Evolutionary conservation across 2,888 invertebrate species (phyloP).

Genomic region (Lasioglossum calceatum): DNA sequence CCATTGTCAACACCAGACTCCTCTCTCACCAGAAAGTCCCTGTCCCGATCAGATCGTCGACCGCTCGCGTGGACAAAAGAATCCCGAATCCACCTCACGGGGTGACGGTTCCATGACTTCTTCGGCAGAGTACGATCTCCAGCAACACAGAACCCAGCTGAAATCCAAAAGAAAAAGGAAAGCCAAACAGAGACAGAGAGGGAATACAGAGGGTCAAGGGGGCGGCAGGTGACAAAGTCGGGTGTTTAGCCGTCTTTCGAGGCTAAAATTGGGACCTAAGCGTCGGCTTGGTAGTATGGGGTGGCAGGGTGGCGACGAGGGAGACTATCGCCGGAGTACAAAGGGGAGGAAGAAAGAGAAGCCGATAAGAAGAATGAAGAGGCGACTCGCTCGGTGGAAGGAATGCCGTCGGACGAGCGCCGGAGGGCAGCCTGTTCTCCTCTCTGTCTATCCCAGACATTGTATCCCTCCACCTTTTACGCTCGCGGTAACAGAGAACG

Average conservation of each 20-base stretch:
- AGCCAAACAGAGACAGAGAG: neutral
- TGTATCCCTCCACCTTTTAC: conserved; percentile 61
- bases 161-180: neutral
- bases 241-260: conserved; percentile 73
- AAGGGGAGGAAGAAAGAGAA: conserved; percentile 72
- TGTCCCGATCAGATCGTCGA: conserved; percentile 17
- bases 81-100: neutral
- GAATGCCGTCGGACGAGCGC: conserved; percentile 85
- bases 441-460: conserved; percentile 73
- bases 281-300: conserved; percentile 60
- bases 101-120: conserved; percentile 6
- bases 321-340: conserved; percentile 52
- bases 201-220: conserved; percentile 47
- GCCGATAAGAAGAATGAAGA: conserved; percentile 74
- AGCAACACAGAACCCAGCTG: neutral
- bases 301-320: conserved; percentile 71
- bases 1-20: neutral
- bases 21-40: neutral
- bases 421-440: conserved; percentile 79
- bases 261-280: conserved; percentile 76
- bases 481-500: conserved; percentile 63
- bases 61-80: conserved; percentile 21
- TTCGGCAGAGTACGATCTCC: neutral
- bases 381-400: conserved; percentile 77
- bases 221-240: conserved; percentile 80